Percentiles rank a stretch among this genome's conserved stretches.
These are phyloP conservation scores for Rhyacichthys aspro DNA, from an alignment of 2,797 vertebrate genomes.

Conservation along the genomic window DNA sequence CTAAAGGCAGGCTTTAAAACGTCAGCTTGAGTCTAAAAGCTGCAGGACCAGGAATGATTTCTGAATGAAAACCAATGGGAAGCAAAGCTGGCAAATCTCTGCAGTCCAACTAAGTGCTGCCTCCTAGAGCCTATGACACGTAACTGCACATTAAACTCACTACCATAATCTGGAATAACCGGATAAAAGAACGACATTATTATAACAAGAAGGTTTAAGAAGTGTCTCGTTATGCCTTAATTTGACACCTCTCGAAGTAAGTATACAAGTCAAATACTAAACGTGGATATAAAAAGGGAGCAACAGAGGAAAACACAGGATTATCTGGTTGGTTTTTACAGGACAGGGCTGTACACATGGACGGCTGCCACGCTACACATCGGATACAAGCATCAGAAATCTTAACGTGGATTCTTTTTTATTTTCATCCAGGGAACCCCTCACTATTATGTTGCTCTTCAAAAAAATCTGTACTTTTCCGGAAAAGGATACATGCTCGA, in stretches of 20 bases:
- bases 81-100: conserved; percentile 18
- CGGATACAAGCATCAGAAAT: conserved; percentile 21
- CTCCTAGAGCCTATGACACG: conserved; percentile 52
- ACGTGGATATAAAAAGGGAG: conserved; percentile 41
- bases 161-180: conserved; percentile 39
- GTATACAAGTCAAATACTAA: conserved; percentile 67
- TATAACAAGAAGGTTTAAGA: conserved; percentile 34
- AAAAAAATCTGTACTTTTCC: conserved; percentile 12
- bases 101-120: conserved; percentile 58
- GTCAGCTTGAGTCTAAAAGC: conserved; percentile 7
- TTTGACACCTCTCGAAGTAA: conserved; percentile 56
- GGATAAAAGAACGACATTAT: conserved; percentile 40
- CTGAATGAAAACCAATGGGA: conserved; percentile 29
- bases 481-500: not conserved
- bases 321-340: conserved; percentile 15
- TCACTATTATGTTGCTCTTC: conserved; percentile 2
- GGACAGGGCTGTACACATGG: conserved; percentile 36
- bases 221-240: conserved; percentile 39
- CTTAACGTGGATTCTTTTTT: conserved; percentile 20
- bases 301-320: conserved; percentile 27
- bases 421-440: not conserved
- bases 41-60: conserved; percentile 44
- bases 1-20: conserved; percentile 17
- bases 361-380: conserved; percentile 32
- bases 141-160: conserved; percentile 55